A percentile compares a stretch with the other conserved stretches of the same genome.
phyloP scores from a whole-genome alignment of 2,888 invertebrate genomes.

The Megalurothrips usitatus region DNA sequence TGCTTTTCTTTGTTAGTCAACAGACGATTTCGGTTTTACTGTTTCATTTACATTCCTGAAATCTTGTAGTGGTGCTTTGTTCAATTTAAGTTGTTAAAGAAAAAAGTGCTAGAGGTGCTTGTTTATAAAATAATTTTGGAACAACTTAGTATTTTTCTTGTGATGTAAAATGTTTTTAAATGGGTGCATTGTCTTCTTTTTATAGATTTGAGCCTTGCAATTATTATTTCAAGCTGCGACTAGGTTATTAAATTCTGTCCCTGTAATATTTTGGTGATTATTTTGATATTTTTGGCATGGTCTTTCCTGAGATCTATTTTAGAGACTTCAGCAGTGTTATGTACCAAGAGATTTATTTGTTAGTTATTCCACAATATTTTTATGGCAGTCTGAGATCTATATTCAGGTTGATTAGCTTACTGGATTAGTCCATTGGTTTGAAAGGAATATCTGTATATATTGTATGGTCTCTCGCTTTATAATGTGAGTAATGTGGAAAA shows the following conservation, averaged over 20 bases:
- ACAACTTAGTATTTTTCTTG: not conserved
- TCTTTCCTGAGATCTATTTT: too few relatives aligned
- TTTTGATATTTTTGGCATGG: not conserved
- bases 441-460: not conserved
- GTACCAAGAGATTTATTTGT: slow-evolving; percentile 33
- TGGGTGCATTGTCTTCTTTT: too few relatives aligned
- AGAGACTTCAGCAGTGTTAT: not conserved
- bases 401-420: too few relatives aligned
- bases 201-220: too few relatives aligned
- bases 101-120: not conserved
- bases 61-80: not conserved
- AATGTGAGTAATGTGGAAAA: not conserved
- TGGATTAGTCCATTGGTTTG: not conserved
- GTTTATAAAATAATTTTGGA: not conserved
- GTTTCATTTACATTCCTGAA: not conserved
- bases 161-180: too few relatives aligned
- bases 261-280: not conserved
- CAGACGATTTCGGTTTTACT: too few relatives aligned
- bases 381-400: not conserved
- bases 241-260: not conserved
- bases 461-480: not conserved
- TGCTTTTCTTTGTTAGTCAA: too few relatives aligned
- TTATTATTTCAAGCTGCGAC: too few relatives aligned
- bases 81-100: not conserved
- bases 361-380: slow-evolving; percentile 35